Conservation (phyloP, 2,797 vertebrate species). For the Argyrosomus regius region DNA sequence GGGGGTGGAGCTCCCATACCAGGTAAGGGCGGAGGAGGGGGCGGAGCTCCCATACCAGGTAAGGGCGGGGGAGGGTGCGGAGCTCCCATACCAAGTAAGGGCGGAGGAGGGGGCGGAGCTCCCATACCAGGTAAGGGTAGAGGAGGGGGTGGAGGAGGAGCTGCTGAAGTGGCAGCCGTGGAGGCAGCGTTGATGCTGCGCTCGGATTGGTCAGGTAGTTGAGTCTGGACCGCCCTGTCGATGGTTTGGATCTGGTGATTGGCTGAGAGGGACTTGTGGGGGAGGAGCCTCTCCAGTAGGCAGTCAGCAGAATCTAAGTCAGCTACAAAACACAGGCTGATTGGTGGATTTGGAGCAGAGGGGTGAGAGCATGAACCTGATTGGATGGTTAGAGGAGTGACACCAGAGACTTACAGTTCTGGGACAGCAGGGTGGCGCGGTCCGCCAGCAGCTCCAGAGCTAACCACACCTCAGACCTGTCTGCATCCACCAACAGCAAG, state of each 20-base stretch:
- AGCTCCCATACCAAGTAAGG: not conserved
- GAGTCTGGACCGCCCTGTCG: conserved; percentile 76
- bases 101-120: not conserved
- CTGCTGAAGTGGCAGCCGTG: not conserved
- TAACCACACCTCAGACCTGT: conserved; percentile 87
- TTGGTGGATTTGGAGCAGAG: too few species aligned
- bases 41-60: not conserved
- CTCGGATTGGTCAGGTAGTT: conserved; percentile 42
- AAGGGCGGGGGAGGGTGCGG: not conserved
- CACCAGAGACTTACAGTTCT: conserved; percentile 83
- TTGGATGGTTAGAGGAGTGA: too few species aligned
- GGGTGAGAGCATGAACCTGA: too few species aligned
- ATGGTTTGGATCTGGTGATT: conserved; percentile 48
- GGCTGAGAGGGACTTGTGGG: conserved; percentile 71
- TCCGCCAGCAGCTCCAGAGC: conserved; percentile 88
- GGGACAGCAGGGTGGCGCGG: conserved; percentile 87
- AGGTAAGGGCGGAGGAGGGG: not conserved
- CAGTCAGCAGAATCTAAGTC: conserved; percentile 80
- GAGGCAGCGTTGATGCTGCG: not conserved
- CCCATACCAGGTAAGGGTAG: not conserved
- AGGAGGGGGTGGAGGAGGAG: not conserved
- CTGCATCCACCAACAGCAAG: conserved; percentile 87
- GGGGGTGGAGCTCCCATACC: not conserved
- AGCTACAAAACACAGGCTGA: conserved; percentile 42
- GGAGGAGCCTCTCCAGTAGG: conserved; percentile 86